Percentiles rank a stretch among this genome's conserved stretches.
Conservation (phyloP, 2,888 invertebrate genomes). For the Megastigmus dorsalis region DNA sequence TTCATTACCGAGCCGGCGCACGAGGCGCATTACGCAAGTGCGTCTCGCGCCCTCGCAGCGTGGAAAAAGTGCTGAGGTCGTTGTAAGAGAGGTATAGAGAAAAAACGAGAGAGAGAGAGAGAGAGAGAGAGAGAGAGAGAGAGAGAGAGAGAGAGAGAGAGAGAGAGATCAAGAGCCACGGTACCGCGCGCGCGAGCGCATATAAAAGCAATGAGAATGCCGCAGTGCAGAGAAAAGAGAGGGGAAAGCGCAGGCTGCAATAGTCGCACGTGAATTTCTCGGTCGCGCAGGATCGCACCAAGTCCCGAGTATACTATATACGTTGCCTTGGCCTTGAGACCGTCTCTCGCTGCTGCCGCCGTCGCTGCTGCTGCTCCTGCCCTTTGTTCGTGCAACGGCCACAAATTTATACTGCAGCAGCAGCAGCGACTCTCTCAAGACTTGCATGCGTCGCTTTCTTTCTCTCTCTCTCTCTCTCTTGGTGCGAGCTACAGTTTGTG, state of each 20-base stretch:
- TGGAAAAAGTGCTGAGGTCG: no score
- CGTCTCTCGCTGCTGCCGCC: no score
- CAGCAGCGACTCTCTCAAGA: no score
- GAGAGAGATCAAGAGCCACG: slow-evolving; percentile 4
- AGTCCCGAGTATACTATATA: no score
- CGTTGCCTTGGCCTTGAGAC: slow-evolving; percentile 47
- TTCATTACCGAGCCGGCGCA: not conserved
- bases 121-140: no score
- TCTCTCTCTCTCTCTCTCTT: no score
- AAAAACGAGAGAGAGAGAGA: no score
- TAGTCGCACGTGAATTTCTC: slow-evolving; percentile 11
- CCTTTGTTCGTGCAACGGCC: slow-evolving; percentile 37
- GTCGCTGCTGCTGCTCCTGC: not conserved
- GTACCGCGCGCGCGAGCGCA: not conserved
- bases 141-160: not conserved
- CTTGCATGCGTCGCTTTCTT: no score
- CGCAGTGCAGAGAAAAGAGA: not conserved
- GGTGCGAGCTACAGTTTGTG: no score
- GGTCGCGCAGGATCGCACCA: no score
- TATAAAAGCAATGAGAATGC: not conserved
- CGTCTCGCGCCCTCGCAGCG: not conserved
- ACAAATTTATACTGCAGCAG: no score
- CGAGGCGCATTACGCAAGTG: slow-evolving; percentile 30
- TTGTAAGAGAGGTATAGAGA: no score
- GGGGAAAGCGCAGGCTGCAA: not conserved